Percentiles rank a stretch among this genome's conserved stretches.
phyloP scores from a whole-genome alignment of 2,888 invertebrate species.

The Ennomos quercinarius region DNA sequence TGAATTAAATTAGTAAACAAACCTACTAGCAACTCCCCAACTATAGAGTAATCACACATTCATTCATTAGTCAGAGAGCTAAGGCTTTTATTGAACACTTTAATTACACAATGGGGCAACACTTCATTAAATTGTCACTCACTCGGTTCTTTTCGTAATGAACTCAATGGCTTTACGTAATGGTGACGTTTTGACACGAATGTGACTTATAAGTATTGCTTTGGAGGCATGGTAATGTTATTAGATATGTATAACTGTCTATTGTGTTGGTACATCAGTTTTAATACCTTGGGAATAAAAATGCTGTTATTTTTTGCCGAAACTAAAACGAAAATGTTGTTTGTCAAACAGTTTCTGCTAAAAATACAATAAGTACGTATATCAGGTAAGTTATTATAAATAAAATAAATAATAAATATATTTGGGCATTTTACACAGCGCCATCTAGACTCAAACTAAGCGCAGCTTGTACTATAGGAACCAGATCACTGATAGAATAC shows the following conservation, averaged over 20 bases:
- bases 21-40: slow-evolving; percentile 8
- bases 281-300: background rate
- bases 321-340: no score
- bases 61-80: slow-evolving; percentile 67
- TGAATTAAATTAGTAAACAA: slow-evolving; percentile 3
- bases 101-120: slow-evolving; percentile 77
- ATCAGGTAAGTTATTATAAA: no score
- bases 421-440: no score
- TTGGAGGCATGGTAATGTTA: slow-evolving; percentile 39
- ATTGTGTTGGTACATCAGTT: slow-evolving; percentile 3
- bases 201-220: slow-evolving; percentile 55
- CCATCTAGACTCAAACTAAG: no score
- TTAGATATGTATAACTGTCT: slow-evolving; percentile 15
- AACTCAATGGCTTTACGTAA: slow-evolving; percentile 52
- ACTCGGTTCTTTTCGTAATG: slow-evolving; percentile 63
- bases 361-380: no score
- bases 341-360: no score
- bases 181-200: slow-evolving; percentile 50
- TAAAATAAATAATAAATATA: no score
- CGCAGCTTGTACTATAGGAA: no score
- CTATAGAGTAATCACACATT: slow-evolving; percentile 54
- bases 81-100: slow-evolving; percentile 70
- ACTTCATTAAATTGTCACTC: slow-evolving; percentile 83
- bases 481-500: no score
- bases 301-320: no score